Percentiles rank a stretch among this genome's conserved stretches.
These are phyloP conservation scores for Takifugu rubripes DNA, from an alignment of 2,797 vertebrate genomes.

Conservation along the genomic window DNA sequence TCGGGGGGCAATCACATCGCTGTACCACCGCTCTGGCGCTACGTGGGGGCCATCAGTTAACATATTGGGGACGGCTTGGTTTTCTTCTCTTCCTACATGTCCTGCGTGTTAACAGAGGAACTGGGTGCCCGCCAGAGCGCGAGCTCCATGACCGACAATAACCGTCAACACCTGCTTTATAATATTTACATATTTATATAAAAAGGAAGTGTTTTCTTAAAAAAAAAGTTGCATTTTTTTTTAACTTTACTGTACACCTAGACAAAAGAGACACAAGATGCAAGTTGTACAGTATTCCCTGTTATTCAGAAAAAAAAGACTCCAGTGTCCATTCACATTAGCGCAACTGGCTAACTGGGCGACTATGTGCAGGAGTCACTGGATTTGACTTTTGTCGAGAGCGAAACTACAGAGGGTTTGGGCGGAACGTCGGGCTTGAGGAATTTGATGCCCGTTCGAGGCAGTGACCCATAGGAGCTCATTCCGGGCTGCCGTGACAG, in stretches of 20 bases:
- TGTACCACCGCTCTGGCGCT: conserved; percentile 63
- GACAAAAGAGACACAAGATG: conserved; percentile 73
- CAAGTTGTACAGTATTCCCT: conserved; percentile 72
- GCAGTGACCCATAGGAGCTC: conserved; percentile 89
- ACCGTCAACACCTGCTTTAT: conserved; percentile 69
- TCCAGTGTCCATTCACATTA: conserved; percentile 54
- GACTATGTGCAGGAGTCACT: conserved; percentile 96
- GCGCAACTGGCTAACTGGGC: conserved; percentile 37
- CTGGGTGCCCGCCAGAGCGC: conserved; percentile 72
- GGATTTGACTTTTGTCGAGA: conserved; percentile 90
- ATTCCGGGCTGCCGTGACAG: conserved; percentile 89
- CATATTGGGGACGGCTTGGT: conserved; percentile 56
- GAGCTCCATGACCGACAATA: conserved; percentile 67
- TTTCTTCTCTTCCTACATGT: conserved; percentile 68
- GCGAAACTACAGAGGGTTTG: conserved; percentile 90
- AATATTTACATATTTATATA: conserved; percentile 79
- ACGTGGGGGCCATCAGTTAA: conserved; percentile 55
- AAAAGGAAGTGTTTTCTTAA: conserved; percentile 64
- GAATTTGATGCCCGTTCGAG: conserved; percentile 88
- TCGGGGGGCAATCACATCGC: conserved; percentile 42
- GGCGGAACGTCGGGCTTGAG: conserved; percentile 97
- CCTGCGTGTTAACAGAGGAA: conserved; percentile 77
- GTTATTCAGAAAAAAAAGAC: conserved; percentile 48
- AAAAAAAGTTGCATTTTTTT: conserved; percentile 69
- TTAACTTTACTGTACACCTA: conserved; percentile 76